Conservation (phyloP, 2,797 vertebrate species). For the Acrocephalus scirpaceus region DNA sequence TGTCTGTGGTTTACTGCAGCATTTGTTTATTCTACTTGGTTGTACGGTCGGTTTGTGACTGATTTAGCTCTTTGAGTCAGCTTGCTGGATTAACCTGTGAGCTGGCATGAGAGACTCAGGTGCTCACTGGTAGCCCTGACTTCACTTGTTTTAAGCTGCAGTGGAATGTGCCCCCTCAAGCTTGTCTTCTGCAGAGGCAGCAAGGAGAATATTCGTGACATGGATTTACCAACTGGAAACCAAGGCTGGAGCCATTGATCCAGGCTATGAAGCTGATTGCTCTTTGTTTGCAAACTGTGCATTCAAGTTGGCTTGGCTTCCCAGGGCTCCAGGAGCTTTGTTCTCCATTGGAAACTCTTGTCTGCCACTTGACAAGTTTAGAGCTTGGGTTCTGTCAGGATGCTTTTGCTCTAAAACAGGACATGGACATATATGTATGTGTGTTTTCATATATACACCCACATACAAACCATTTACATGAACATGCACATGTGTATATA, state of each 20-base stretch:
- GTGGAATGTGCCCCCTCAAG: neutral
- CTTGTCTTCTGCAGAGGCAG: neutral
- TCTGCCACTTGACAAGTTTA: neutral
- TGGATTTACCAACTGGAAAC: neutral
- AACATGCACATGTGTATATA: too few species aligned
- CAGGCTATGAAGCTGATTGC: neutral
- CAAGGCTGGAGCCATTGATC: neutral
- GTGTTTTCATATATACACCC: neutral
- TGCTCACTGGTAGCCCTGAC: neutral
- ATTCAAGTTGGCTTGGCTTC: neutral
- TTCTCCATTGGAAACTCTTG: neutral
- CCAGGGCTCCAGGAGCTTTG: neutral
- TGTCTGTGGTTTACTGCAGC: neutral
- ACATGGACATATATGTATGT: rapidly evolving
- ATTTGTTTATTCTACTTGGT: neutral
- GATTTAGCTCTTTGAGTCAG: neutral
- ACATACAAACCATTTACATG: neutral
- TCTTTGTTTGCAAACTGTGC: neutral
- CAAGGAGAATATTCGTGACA: neutral
- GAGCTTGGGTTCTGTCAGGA: neutral
- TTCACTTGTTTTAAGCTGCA: neutral
- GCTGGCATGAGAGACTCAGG: neutral
- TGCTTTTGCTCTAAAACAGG: neutral
- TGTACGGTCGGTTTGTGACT: neutral
- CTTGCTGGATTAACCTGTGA: neutral